Percentiles rank a stretch among this genome's conserved stretches.
Evolutionary conservation across 2,113 vertebrate species (phyloP).

Genomic region (Ailuropoda melanoleuca): DNA sequence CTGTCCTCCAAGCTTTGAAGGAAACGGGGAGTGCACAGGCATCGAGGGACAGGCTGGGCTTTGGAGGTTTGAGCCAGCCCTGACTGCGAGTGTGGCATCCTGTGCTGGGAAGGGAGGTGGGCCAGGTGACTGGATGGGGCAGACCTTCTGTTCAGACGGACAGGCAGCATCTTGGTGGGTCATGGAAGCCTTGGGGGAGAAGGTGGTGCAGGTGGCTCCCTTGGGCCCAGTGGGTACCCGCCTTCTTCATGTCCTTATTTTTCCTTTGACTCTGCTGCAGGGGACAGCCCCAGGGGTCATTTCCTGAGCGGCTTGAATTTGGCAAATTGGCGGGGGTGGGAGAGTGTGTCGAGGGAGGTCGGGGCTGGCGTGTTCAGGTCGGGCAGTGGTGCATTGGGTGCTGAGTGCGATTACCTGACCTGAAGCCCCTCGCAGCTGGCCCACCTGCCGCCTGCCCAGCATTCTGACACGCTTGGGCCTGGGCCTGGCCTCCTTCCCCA

Average conservation of each 20-base stretch:
- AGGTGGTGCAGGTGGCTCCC: accelerated
- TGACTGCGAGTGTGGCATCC: not conserved
- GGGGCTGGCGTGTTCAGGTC: not conserved
- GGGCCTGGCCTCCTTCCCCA: not conserved
- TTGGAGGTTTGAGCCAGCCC: not conserved
- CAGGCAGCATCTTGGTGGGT: not conserved
- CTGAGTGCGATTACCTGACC: not conserved
- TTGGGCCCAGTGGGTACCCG: accelerated
- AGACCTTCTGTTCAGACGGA: not conserved
- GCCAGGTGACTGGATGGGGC: not conserved
- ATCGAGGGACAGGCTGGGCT: not conserved
- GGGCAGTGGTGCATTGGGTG: not conserved
- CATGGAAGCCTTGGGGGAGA: not conserved
- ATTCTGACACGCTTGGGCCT: not conserved
- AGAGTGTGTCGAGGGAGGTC: not conserved
- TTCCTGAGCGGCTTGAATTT: not conserved
- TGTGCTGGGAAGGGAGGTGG: not conserved
- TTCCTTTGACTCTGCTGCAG: not conserved
- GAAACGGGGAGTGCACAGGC: not conserved
- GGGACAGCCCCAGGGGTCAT: not conserved
- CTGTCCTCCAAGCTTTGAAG: not conserved
- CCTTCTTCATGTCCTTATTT: not conserved
- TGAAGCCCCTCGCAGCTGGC: accelerated
- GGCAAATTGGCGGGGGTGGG: not conserved
- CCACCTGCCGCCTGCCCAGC: accelerated